Evolutionary conservation across 2,888 invertebrate species (phyloP), one percentile per base, ranked within the genome.

Genomic region (Melolontha melolontha): DNA sequence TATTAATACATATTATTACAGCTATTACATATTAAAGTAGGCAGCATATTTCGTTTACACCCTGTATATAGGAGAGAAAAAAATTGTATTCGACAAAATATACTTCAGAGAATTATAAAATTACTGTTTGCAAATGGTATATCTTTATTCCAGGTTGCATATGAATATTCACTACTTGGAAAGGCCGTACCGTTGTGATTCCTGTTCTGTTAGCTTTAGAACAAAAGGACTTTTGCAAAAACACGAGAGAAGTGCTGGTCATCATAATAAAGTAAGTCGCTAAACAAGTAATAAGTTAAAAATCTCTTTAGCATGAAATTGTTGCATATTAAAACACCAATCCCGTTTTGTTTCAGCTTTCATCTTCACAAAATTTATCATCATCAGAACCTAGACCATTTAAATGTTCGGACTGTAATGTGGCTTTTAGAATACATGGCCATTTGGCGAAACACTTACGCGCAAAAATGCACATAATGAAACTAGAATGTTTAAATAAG

Each of bases 111-210:
- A 22, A 4, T 22, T 22, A 47, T 44, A 49, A n/a, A 34, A 62
- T 44, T 62, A 41, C 6, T 62, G 11, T 47, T 27, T 22, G n/a
- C 11, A 17, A 5, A 12, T 34, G 11, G 27, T 8, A 17, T 29
- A 10, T 50, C 17, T n/a, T 39, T 49, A 44, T 79, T 80, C 50
- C 71, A 83, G 84, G 72, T 86, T 97, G 71, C 97, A 98, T 84
- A 93, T 96, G 82, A 97, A 97, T 83, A 96, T 97, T 74, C 97
- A 98, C 84, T 96, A 95, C 78, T 91, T 97, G 87, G 97, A 97
- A 82, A 87, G 96, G 71, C 95, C 95, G 62, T 96, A 93, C 80
- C 89, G 94, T 73, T 97, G 97, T 82, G 94, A 95, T 76, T 91
- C 94, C 2, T 97, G 97, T 84, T 93, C 92, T 41, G 92, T 96